Base-by-base conservation (phyloP, 2,888 invertebrate genomes). In the Neria commutata region DNA sequence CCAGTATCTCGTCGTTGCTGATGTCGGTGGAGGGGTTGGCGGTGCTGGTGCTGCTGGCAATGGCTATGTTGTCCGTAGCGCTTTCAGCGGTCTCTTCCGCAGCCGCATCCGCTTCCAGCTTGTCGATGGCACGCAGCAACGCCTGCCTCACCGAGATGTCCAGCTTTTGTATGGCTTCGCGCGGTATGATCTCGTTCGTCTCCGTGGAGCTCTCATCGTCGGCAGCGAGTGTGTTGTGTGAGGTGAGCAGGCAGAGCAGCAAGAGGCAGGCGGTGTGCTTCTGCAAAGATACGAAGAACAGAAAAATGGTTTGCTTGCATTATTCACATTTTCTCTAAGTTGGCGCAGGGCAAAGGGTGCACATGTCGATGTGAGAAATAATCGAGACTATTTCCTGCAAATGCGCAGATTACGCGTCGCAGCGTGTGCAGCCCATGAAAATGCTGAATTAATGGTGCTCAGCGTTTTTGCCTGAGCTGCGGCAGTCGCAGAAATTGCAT, bases 121-220 rank as follows among this genome's bases (percentile, higher is more conserved):
- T 91, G 52, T 87, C 88, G 3, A 93, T 83, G 11, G 92, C 92
- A 81, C 88, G 88, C 4, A 92, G 82, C 42, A 92, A 81, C 1
- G 92, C 92, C 78, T 88, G 87, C 16, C 92, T 84, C 29, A 93
- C 86, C 63, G 88, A 89, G 46, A 89, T 88, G 77, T 92, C 91
- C 56, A 92, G 79, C 59, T 78, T 77, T 58, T 73, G 73, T 33
- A 77, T 77, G 58, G 79, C 73, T 63, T 88, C 86, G 1, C 87
- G 84, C 1, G 89, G 86, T 2, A 87, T 76, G n/a, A 81, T 74
- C 69, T 81, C 80, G 60, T 81, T 81, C 53, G 76, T 77, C 52
- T 81, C 80, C 10, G 77, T 77, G 24, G 75, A 74, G 54, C 66
- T 72, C n/a, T 74, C 74, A 8, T 60, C 58, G 52, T 70, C 65